A percentile compares a stretch with the other conserved stretches of the same genome.
Evolutionary conservation across 2,797 vertebrate species (phyloP).

Genomic region (Eulemur albifrons): DNA sequence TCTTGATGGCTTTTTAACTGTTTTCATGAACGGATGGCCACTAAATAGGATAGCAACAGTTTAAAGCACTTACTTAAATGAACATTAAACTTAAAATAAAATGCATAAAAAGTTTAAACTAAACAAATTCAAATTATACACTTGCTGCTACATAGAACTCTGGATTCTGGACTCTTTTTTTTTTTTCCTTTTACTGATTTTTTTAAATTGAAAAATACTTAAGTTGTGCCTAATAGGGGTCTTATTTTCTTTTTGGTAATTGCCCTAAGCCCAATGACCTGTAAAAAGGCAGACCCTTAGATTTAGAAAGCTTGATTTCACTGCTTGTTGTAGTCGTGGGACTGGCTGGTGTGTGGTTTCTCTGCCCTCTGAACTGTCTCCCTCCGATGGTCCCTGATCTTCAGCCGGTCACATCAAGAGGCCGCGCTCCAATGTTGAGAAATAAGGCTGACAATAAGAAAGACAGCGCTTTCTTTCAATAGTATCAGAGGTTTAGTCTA

Average conservation of each 20-base stretch:
- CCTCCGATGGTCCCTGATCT: background rate
- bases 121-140: background rate
- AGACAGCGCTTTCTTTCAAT: background rate
- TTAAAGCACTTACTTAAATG: conserved; percentile 10
- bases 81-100: conserved; percentile 38
- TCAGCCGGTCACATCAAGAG: background rate
- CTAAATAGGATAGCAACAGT: background rate
- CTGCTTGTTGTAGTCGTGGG: background rate
- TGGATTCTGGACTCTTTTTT: background rate
- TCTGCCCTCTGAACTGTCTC: background rate
- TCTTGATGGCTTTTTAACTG: conserved; percentile 9
- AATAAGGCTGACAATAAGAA: background rate
- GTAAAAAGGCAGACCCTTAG: background rate
- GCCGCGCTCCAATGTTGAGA: background rate
- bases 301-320: conserved; percentile 14
- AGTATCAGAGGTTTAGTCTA: background rate
- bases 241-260: conserved; percentile 30
- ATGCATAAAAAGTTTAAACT: background rate
- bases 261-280: conserved; percentile 23
- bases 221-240: background rate
- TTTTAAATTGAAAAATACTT: conserved; percentile 24
- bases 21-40: background rate
- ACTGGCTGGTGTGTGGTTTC: background rate
- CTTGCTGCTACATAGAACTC: background rate
- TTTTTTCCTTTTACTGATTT: background rate